Evolutionary conservation across 1,140 invertebrate species (phyloP).

Genomic region (Zaprionus lachaisei): DNA sequence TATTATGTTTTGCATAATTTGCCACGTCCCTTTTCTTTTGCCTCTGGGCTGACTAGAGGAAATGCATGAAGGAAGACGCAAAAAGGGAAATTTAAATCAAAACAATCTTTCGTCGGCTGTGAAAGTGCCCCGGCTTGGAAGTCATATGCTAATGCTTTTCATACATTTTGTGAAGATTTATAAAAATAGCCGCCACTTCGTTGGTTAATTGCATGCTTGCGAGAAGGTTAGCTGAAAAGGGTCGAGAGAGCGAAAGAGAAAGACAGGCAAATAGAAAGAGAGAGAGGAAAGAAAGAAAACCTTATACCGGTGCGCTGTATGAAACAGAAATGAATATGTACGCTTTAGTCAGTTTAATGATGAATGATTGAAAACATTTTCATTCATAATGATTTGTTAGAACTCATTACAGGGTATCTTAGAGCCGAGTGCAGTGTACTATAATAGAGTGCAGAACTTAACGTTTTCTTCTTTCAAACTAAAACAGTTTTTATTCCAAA

Average conservation of each 20-base stretch:
- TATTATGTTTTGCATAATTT: slow-evolving; percentile 80
- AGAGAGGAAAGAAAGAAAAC: too few species aligned
- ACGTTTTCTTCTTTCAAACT: neutral
- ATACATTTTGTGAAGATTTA: slow-evolving; percentile 2
- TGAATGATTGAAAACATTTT: too few species aligned
- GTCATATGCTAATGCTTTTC: slow-evolving; percentile 8
- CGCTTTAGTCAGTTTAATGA: too few species aligned
- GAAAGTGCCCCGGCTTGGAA: neutral
- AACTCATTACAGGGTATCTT: neutral
- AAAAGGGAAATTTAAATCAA: slow-evolving; percentile 13
- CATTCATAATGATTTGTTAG: too few species aligned
- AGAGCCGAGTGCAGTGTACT: neutral
- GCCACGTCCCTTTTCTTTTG: slow-evolving; percentile 1
- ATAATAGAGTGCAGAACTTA: neutral
- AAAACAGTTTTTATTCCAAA: neutral
- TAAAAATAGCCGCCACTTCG: slow-evolving; percentile 1
- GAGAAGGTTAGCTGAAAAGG: neutral
- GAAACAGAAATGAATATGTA: too few species aligned
- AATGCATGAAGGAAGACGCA: neutral
- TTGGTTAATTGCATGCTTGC: neutral
- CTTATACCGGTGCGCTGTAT: too few species aligned
- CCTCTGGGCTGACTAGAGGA: slow-evolving; percentile 11
- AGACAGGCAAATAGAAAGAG: neutral
- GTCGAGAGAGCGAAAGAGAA: neutral
- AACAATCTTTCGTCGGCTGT: slow-evolving; percentile 3